Conservation (phyloP, 2,797 vertebrate genomes). For the Falco biarmicus region DNA sequence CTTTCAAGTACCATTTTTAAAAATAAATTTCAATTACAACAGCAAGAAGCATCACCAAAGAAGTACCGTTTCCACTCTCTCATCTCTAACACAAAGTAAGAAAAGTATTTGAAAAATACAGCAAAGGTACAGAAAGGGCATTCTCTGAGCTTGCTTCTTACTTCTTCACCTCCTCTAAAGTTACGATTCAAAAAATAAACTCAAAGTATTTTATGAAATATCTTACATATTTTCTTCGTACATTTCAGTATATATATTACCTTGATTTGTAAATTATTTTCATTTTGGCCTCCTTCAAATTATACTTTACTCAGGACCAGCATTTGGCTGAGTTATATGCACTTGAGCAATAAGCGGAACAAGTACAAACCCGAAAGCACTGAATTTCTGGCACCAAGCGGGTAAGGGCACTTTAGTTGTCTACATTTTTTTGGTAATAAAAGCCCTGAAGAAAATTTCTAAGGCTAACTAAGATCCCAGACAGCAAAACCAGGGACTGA, state of each 20-base stretch:
- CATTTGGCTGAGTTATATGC: neutral
- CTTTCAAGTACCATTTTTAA: neutral
- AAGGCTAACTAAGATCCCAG: slow-evolving; percentile 41
- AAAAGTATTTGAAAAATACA: neutral
- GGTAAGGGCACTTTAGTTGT: neutral
- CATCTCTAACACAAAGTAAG: neutral
- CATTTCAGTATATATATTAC: neutral
- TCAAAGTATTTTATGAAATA: neutral
- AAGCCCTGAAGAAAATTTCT: neutral
- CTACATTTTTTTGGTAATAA: neutral
- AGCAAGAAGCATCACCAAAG: neutral
- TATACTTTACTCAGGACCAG: neutral
- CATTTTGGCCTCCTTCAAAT: neutral
- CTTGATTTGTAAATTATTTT: neutral
- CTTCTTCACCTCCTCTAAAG: neutral
- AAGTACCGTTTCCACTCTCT: neutral
- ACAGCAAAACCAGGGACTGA: slow-evolving; percentile 6
- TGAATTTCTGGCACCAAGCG: neutral
- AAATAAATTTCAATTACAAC: neutral
- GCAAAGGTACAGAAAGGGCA: neutral
- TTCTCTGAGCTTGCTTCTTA: neutral
- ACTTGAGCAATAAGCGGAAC: neutral
- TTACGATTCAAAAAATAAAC: fast-evolving
- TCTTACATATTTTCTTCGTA: neutral
- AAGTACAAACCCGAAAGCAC: neutral